Conservation (phyloP, 2,113 vertebrate species). For the Trinectes maculatus region DNA sequence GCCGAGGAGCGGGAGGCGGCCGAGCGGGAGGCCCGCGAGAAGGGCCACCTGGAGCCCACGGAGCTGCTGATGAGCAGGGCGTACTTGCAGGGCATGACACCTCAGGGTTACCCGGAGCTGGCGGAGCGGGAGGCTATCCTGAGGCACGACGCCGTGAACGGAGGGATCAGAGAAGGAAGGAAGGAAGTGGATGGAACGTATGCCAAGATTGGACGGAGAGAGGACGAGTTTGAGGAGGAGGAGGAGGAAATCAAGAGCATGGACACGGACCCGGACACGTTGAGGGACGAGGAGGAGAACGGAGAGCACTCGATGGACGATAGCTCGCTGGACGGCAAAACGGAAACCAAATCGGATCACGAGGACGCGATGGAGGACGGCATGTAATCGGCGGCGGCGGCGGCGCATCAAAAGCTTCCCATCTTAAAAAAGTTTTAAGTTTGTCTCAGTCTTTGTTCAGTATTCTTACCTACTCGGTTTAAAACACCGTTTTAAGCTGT, state of each 20-base stretch:
- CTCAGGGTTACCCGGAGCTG: slow-evolving; percentile 95
- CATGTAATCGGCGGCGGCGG: slow-evolving; percentile 88
- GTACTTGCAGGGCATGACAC: slow-evolving; percentile 95
- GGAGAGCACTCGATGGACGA: slow-evolving; percentile 99
- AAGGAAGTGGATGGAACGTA: slow-evolving; percentile 93
- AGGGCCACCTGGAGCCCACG: slow-evolving; percentile 94
- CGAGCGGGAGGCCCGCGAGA: slow-evolving; percentile 94
- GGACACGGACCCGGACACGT: slow-evolving; percentile 98
- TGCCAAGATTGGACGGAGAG: slow-evolving; percentile 90
- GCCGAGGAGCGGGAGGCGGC: slow-evolving; percentile 98
- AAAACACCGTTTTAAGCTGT: slow-evolving; percentile 91
- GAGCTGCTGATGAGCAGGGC: slow-evolving; percentile 98
- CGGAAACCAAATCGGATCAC: slow-evolving; percentile 99
- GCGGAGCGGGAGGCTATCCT: slow-evolving; percentile 93
- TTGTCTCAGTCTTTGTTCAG: slow-evolving; percentile 68
- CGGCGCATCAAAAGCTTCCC: slow-evolving; percentile 89
- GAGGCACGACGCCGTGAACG: slow-evolving; percentile 88
- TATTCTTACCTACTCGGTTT: slow-evolving; percentile 92
- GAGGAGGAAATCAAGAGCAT: slow-evolving; percentile 99
- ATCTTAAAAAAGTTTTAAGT: slow-evolving; percentile 47
- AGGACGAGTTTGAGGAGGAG: slow-evolving; percentile 97
- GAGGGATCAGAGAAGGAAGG: slow-evolving; percentile 89
- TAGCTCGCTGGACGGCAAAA: slow-evolving; percentile 98
- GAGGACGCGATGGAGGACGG: slow-evolving; percentile 97
- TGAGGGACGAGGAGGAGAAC: slow-evolving; percentile 97